Conservation (phyloP, 2,888 invertebrate species). For the Trissolcus japonicus region DNA sequence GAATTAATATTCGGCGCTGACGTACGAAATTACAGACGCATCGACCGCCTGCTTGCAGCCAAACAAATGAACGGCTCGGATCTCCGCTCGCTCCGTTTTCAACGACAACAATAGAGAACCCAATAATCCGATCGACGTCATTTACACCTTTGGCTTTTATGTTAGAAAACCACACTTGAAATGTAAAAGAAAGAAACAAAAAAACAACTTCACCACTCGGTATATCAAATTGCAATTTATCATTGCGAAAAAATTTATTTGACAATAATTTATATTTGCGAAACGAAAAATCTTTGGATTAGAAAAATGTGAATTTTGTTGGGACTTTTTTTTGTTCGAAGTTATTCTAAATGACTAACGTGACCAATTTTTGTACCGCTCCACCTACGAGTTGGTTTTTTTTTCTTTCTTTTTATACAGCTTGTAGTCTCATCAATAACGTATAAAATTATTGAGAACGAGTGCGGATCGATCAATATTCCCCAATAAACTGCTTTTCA, state of each 20-base stretch:
- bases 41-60: constrained; percentile 65
- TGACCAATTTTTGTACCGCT: not conserved
- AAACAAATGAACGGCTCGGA: constrained; percentile 68
- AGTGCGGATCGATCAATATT: constrained; percentile 20
- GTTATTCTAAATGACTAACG: too few species aligned
- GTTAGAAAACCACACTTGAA: constrained; percentile 4
- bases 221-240: not conserved
- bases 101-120: constrained; percentile 33
- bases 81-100: constrained; percentile 40
- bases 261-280: too few species aligned
- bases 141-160: constrained; percentile 10
- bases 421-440: not conserved
- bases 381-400: not conserved
- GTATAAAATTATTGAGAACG: not conserved
- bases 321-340: too few species aligned
- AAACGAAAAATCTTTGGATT: not conserved
- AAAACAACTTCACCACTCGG: not conserved
- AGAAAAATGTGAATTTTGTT: too few species aligned
- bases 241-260: not conserved
- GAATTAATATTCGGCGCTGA: constrained; percentile 76
- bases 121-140: constrained; percentile 20
- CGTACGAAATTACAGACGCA: constrained; percentile 73
- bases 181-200: not conserved
- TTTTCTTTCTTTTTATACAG: not conserved
- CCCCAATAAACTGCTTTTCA: constrained; percentile 60